phyloP scores from a whole-genome alignment of 2,888 invertebrate species.

The Tenthredo scrophulariae region DNA sequence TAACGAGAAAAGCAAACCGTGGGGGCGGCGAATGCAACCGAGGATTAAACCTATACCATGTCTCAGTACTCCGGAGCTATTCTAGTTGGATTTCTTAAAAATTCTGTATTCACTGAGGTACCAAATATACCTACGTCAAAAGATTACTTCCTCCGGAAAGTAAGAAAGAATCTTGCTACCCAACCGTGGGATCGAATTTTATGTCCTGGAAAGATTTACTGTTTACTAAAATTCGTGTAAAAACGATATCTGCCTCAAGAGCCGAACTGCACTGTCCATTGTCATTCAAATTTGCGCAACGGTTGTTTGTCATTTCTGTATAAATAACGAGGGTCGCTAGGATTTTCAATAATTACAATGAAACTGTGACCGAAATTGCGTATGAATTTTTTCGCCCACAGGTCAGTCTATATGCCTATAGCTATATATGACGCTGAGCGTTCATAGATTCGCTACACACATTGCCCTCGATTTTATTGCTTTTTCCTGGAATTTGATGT shows the following conservation, averaged over 20 bases:
- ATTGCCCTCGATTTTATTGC: background rate
- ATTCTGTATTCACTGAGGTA: constrained; percentile 12
- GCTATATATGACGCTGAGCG: background rate
- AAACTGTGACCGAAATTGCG: constrained; percentile 1
- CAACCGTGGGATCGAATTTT: constrained; percentile 5
- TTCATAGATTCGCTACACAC: constrained; percentile 11
- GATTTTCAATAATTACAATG: constrained; percentile 18
- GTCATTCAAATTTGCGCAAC: background rate
- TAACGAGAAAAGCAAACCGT: constrained; percentile 55
- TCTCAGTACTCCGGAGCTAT: constrained; percentile 23
- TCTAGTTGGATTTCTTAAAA: constrained; percentile 33
- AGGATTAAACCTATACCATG: constrained; percentile 30
- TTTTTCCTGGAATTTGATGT: background rate
- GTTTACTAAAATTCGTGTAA: background rate
- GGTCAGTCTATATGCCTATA: background rate
- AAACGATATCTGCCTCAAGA: background rate
- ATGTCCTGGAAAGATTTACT: background rate
- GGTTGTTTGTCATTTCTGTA: background rate
- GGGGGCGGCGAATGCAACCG: constrained; percentile 27
- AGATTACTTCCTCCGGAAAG: constrained; percentile 38
- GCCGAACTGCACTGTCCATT: background rate
- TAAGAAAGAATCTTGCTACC: constrained; percentile 9
- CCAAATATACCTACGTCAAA: background rate
- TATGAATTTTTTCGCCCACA: background rate
- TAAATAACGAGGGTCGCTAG: background rate